These are phyloP conservation scores for Ptilonorhynchus violaceus DNA, from an alignment of 2,113 vertebrate species.

Conservation along the genomic window DNA sequence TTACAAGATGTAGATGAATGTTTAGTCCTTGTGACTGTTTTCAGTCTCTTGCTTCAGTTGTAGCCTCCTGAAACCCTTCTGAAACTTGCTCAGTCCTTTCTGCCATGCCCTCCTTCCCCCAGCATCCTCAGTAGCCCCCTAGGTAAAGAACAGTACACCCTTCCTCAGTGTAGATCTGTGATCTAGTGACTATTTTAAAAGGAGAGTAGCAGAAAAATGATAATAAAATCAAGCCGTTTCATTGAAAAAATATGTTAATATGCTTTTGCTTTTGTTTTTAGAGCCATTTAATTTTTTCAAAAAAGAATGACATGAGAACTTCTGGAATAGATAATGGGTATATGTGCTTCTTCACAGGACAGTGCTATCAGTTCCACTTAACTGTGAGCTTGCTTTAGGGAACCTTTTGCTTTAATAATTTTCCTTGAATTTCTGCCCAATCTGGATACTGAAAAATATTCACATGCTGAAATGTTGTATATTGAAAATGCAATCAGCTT, in stretches of 20 bases:
- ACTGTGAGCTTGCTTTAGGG: background rate
- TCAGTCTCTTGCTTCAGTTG: background rate
- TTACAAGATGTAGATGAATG: background rate
- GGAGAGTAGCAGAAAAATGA: background rate
- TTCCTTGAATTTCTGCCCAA: background rate
- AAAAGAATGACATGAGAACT: background rate
- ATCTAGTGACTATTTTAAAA: background rate
- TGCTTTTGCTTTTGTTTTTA: background rate
- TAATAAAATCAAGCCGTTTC: background rate
- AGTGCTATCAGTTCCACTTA: background rate
- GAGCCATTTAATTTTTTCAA: background rate
- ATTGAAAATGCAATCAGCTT: background rate
- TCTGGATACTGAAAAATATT: background rate
- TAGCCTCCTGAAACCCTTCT: background rate
- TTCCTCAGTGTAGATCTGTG: rapidly evolving
- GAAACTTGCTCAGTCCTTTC: background rate
- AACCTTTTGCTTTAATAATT: background rate
- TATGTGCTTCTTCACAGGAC: background rate
- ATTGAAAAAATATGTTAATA: background rate
- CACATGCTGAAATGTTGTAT: background rate
- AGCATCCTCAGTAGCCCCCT: background rate
- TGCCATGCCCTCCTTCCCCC: background rate
- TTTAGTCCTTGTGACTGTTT: background rate
- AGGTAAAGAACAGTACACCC: background rate
- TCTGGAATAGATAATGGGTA: background rate